phyloP scores from a whole-genome alignment of 2,888 invertebrate genomes.

The Dryadula phaetusa region DNA sequence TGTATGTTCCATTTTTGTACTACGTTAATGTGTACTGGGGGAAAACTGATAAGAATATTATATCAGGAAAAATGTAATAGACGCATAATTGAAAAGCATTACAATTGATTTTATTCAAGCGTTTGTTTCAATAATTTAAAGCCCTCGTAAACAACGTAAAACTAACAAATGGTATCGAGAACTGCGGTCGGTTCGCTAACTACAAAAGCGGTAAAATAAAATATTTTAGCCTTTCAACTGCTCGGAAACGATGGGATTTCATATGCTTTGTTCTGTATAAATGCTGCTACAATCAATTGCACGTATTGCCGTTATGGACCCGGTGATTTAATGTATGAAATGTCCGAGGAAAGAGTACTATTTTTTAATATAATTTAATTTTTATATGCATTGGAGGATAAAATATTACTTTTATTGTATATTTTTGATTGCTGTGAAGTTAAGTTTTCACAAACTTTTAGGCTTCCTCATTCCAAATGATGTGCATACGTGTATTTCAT shows the following conservation, averaged over 20 bases:
- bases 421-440: not conserved
- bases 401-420: constrained; percentile 16
- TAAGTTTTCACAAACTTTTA: not conserved
- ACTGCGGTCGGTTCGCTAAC: constrained; percentile 34
- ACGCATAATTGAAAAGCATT: constrained; percentile 39
- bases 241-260: constrained; percentile 45
- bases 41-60: not conserved
- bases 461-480: not conserved
- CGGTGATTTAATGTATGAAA: constrained; percentile 34
- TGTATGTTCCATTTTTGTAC: no score
- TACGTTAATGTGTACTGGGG: no score
- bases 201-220: constrained; percentile 45
- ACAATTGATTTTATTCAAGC: constrained; percentile 28
- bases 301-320: constrained; percentile 37
- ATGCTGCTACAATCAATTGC: constrained; percentile 45
- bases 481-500: not conserved
- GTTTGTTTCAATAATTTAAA: constrained; percentile 38
- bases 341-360: constrained; percentile 18
- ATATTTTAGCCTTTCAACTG: constrained; percentile 44
- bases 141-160: constrained; percentile 36
- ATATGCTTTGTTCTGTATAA: constrained; percentile 48
- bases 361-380: constrained; percentile 26
- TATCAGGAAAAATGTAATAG: not conserved
- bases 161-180: constrained; percentile 39
- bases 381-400: constrained; percentile 8